These are phyloP conservation scores for Linnaemya tessellans DNA, from an alignment of 2,888 invertebrate genomes.

Conservation along the genomic window DNA sequence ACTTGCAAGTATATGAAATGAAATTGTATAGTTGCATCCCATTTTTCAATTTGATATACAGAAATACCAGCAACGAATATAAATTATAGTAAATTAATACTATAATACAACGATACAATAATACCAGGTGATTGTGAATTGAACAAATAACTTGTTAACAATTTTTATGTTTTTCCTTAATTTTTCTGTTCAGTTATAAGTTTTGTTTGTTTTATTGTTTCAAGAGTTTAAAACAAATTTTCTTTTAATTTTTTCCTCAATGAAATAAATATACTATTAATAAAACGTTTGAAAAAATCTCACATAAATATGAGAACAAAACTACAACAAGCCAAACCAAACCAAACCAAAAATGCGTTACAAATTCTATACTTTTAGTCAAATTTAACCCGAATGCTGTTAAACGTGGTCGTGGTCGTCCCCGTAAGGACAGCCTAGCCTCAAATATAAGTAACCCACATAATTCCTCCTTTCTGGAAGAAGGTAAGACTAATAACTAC, in stretches of 20 bases:
- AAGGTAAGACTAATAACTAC: conserved; percentile 85
- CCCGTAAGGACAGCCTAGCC: conserved; percentile 84
- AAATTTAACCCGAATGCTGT: conserved; percentile 83
- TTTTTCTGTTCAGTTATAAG: conserved; percentile 59
- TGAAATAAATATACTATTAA: conserved; percentile 38
- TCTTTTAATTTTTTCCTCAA: conserved; percentile 65
- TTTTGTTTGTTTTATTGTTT: conserved; percentile 55
- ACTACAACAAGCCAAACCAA: conserved; percentile 62
- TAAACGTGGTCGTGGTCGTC: conserved; percentile 86
- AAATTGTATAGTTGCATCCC: too few relatives aligned
- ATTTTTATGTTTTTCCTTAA: conserved; percentile 46
- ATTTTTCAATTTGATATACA: too few relatives aligned
- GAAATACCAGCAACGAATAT: too few relatives aligned
- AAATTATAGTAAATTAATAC: too few relatives aligned
- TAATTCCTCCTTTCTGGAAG: conserved; percentile 89
- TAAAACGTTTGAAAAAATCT: conserved; percentile 58
- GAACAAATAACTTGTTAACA: conserved; percentile 33
- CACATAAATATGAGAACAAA: conserved; percentile 69
- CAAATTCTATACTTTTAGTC: conserved; percentile 75
- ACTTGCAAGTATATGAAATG: too few relatives aligned
- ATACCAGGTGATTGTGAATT: too few relatives aligned
- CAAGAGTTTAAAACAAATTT: conserved; percentile 51
- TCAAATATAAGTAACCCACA: conserved; percentile 85
- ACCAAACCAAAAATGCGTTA: conserved; percentile 71
- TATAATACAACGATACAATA: too few relatives aligned